A percentile compares a stretch with the other conserved stretches of the same genome.
These are phyloP conservation scores for Argya squamiceps DNA, from an alignment of 2,797 vertebrate genomes.

Conservation along the genomic window DNA sequence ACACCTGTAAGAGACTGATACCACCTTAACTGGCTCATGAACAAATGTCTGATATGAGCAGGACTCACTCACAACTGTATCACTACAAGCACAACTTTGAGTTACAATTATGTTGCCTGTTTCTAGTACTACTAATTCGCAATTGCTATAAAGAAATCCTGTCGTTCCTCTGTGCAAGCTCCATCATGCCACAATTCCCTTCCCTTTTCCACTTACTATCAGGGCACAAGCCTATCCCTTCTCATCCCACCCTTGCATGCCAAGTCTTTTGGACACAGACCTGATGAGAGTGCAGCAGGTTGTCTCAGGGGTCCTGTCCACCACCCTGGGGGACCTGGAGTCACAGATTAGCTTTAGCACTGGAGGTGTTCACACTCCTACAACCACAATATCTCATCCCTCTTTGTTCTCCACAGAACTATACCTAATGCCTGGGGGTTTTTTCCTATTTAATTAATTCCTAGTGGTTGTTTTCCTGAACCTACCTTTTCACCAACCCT, in stretches of 20 bases:
- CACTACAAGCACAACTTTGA: background rate
- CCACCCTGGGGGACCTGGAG: background rate
- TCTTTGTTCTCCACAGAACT: background rate
- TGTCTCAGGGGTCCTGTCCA: background rate
- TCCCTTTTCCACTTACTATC: background rate
- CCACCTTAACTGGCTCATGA: background rate
- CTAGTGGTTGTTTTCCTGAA: background rate
- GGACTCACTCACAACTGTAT: background rate
- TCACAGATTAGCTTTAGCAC: background rate
- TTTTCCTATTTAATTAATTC: background rate
- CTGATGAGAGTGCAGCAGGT: background rate
- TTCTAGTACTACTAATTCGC: background rate
- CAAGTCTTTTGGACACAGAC: background rate
- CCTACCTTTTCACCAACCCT: background rate
- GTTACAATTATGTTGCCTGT: background rate
- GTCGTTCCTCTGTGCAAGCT: background rate
- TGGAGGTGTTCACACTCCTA: background rate
- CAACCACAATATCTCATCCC: background rate
- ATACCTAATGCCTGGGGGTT: background rate
- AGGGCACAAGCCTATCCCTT: background rate
- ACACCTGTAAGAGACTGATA: background rate
- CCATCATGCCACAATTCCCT: background rate
- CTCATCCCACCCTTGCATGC: background rate
- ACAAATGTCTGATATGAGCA: background rate
- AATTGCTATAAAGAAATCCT: background rate